Evolutionary conservation across 2,888 invertebrate genomes (phyloP).

Genomic region (Microplitis manilae): DNA sequence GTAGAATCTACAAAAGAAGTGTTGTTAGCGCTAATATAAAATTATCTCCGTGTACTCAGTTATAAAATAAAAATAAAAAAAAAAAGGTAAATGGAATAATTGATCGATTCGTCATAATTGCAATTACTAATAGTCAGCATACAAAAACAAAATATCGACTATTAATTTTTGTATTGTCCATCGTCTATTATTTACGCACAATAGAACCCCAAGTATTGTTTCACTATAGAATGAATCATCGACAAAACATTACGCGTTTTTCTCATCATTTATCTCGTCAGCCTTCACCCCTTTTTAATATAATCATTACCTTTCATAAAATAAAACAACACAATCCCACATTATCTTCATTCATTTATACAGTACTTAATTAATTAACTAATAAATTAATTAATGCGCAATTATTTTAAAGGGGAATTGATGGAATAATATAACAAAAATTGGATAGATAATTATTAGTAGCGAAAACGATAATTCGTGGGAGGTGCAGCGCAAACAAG

Average conservation of each 20-base stretch:
- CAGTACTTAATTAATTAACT: too few relatives aligned
- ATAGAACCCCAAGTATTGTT: conserved; percentile 25
- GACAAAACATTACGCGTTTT: conserved; percentile 13
- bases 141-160: conserved; percentile 29
- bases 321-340: not conserved
- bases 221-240: conserved; percentile 30
- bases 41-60: too few relatives aligned
- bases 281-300: not conserved
- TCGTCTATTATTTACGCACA: conserved; percentile 27
- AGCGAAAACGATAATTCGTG: conserved; percentile 16
- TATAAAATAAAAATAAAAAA: too few relatives aligned
- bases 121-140: conserved; percentile 11
- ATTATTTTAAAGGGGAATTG: not conserved
- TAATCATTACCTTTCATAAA: not conserved
- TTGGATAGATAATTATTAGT: not conserved
- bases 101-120: conserved; percentile 5
- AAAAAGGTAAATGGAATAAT: not conserved
- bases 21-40: too few relatives aligned
- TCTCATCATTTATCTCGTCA: not conserved
- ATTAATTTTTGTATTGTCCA: conserved; percentile 32
- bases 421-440: too few relatives aligned
- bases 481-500: conserved; percentile 28
- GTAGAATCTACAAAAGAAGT: too few relatives aligned
- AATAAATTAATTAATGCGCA: too few relatives aligned
- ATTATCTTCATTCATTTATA: too few relatives aligned